Evolutionary conservation across 1,140 invertebrate genomes (phyloP), one percentile per base, ranked within the genome.

Genomic region (Trichonephila clavipes): DNA sequence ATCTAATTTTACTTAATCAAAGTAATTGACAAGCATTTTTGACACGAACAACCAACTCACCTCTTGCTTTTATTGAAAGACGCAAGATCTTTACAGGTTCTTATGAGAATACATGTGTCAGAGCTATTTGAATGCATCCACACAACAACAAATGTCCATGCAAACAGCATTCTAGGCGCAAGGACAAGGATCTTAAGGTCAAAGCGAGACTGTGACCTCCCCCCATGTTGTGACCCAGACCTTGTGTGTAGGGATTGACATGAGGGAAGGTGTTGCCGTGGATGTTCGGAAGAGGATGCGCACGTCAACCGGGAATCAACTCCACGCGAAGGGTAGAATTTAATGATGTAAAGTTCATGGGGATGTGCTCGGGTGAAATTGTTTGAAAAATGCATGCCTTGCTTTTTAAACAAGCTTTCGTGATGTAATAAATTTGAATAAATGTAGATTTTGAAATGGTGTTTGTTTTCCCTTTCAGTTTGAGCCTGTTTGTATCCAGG

Each of bases 311-410:
- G 62, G 62, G 21, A 62, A 64, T 64, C 24, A 77, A 34, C 72
- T 64, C n/a, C 66, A 77, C 72, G 72, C 28, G 72, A 77, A 77
- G 28, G 18, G 24, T 18, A 34, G 72, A 34, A 34, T 40, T 77
- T 77, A 77, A 77, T 77, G 72, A 77, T 40, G 72, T 28, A 77
- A 77, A 77, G 72, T 77, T 77, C 72, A 77, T 77, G 72, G 72
- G 34, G 72, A 77, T 77, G 12, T 40, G 34, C 6, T 40, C 16
- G 28, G 28, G 72, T 77, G 72, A 77, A 51, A 16, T 34, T 14
- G 72, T 77, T 77, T 34, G 34, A 77, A 77, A n/a, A 77, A 77
- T 19, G 72, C 72, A 69, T 69, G 66, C 66, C n/a, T 19, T 24
- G 66, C 66, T 3, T 77, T 28, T 18, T 2, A 14, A 77, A 77